Percentiles rank a stretch among this genome's conserved stretches.
These are phyloP conservation scores for Phocides pigmalion DNA, from an alignment of 1,140 invertebrate genomes.

Conservation along the genomic window DNA sequence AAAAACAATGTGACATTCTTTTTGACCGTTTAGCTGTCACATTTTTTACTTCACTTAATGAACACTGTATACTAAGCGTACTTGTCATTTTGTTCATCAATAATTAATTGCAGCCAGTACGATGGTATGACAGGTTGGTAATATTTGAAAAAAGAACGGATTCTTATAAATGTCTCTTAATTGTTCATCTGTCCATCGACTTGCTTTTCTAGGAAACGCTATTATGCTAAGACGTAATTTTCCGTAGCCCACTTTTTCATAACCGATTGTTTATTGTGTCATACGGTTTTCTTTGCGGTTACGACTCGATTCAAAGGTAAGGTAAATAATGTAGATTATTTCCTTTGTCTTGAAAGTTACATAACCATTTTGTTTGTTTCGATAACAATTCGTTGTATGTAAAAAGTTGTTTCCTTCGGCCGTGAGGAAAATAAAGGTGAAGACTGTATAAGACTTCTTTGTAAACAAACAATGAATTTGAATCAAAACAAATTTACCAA, in stretches of 20 bases:
- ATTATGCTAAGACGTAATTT: neutral
- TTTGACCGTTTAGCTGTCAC: no score
- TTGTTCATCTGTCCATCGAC: neutral
- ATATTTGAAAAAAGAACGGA: no score
- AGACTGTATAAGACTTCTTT: slow-evolving; percentile 15
- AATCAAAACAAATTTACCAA: neutral
- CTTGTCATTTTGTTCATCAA: no score
- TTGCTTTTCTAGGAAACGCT: neutral
- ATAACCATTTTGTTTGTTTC: slow-evolving; percentile 14
- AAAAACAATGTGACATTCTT: no score
- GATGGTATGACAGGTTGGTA: no score
- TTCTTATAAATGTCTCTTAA: no score
- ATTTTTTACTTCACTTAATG: no score
- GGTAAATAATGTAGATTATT: slow-evolving; percentile 14
- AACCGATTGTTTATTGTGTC: slow-evolving; percentile 21
- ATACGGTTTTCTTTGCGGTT: slow-evolving; percentile 22
- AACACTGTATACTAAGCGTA: no score
- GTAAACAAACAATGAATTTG: slow-evolving; percentile 15
- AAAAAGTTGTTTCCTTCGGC: slow-evolving; percentile 26
- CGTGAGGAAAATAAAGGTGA: slow-evolving; percentile 16
- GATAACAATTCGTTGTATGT: slow-evolving; percentile 18
- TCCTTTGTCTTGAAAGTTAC: slow-evolving; percentile 27
- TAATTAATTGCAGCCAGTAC: no score
- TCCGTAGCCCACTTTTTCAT: neutral
- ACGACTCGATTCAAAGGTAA: slow-evolving; percentile 1